Evolutionary conservation across 2,888 invertebrate species (phyloP), one percentile per base, ranked within the genome.

Genomic region (Drosophila pseudotalamancana): DNA sequence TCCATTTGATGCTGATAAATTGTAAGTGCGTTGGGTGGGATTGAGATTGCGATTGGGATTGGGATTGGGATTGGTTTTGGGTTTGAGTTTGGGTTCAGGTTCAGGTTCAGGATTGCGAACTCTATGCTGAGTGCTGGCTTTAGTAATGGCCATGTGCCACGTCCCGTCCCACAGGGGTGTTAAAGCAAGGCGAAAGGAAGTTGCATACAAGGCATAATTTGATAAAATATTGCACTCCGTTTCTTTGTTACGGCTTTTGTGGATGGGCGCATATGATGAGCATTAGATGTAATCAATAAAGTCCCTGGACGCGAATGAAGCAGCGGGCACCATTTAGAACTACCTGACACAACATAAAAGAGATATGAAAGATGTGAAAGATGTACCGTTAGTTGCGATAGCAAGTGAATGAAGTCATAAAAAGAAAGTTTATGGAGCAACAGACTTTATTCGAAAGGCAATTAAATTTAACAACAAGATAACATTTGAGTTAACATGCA

Each of bases 1-100:
- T 83, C 83, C 83, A 83, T 86, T 83, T 83, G 83, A 83, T 83
- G 86, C 83, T 86, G 83, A 83, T 83, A 83, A 83, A 83, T 85
- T 86, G 83, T 83, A 76, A 83, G 82, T 77, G 79, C 82, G 78
- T 68, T 69, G 68, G 73, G 73, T 64, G 72, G 60, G 46, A 54
- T 53, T 69, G 35, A 5, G 42, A 53, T 9, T 42, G 51, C 23
- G 37, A 21, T 25, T 9, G 42, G n/a, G 6, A 27, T 51, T 42
- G 40, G 16, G 25, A 21, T 31, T 37, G 46, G 51, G 50, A 42
- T 45, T 32, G 12, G 29, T 4, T 11, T 11, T 31, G 39, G 40
- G 45, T 25, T 12, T 50, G 50, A 9, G 27, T 25, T 51, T 32
- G 32, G 34, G 29, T 18, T 42, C 51, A 40, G 27, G 11, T 19